Conservation (phyloP, 1,140 invertebrate species). For the Elysia chlorotica region DNA sequence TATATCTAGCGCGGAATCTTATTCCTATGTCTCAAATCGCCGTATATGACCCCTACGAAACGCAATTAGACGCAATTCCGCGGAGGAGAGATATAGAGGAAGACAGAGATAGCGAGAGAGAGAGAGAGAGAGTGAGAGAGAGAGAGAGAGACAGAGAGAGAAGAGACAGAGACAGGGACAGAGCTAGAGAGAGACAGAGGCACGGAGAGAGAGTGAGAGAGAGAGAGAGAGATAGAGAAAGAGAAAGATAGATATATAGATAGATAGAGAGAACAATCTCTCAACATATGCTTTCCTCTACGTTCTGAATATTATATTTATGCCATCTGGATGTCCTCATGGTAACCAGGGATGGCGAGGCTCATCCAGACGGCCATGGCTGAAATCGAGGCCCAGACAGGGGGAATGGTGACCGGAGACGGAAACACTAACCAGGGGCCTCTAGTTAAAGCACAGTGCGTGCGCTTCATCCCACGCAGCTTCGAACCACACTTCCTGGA, state of each 20-base stretch:
- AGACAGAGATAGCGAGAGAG: constrained; percentile 13
- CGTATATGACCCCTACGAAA: neutral
- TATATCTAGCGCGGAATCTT: no score
- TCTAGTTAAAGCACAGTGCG: neutral
- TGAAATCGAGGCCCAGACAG: constrained; percentile 1
- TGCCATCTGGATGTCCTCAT: no score
- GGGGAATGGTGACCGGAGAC: no score
- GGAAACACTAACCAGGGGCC: neutral
- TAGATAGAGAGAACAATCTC: no score
- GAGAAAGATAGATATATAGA: no score
- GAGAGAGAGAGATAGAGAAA: neutral
- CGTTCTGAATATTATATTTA: no score
- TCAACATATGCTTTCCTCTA: no score
- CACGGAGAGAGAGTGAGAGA: neutral
- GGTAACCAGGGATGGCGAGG: neutral
- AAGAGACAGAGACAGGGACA: neutral
- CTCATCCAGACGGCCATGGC: neutral
- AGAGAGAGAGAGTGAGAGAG: constrained; percentile 12
- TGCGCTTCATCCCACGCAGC: neutral
- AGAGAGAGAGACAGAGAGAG: constrained; percentile 1
- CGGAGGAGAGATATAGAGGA: neutral
- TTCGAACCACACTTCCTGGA: neutral
- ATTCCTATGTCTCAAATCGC: no score
- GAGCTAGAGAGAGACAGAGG: neutral
- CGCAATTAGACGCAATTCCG: neutral